Evolutionary conservation across 2,888 invertebrate species (phyloP), one percentile per base, ranked within the genome.

Genomic region (Pristionchus japonicus): DNA sequence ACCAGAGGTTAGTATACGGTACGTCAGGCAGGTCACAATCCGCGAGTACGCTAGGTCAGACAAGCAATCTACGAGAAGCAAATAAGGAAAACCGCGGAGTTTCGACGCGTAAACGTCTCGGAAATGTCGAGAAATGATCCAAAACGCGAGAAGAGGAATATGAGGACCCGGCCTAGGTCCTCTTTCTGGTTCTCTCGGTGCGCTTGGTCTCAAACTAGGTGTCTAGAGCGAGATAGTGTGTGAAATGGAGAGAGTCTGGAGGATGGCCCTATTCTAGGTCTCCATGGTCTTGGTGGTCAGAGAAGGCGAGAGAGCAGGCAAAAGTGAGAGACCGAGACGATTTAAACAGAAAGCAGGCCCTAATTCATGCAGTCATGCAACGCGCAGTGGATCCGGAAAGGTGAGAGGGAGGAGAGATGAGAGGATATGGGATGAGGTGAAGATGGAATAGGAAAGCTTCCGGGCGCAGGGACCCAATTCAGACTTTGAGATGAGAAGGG

Each of bases 381-480:
- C 4, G 37, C 6, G 70, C 13, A 37, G 40, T 20, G 31, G 82
- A n/a, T 13, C 20, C 11, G 85, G 64, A 52, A 84, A 40, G 85
- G 85, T 64, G 49, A 64, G 85, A 20, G 85, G 40, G 85, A 64
- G 15, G 43, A 40, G 82, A 61, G 85, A 84, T 47, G 85, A 40
- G 31, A 15, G 27, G 11, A 31, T 6, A n/a, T 15, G 83, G 11
- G 82, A 17, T 11, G 31, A 67, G 31, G 34, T n/a, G n/a, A n/a
- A n/a, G 43, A 15, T 15, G 70, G 74, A 77, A 77, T n/a, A 13
- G 43, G n/a, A n/a, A n/a, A n/a, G 43, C 77, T 77, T 77, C 77
- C 77, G 77, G 77, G 34, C 7, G n/a, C n/a, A n/a, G n/a, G n/a
- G n/a, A n/a, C n/a, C n/a, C n/a, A n/a, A n/a, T n/a, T n/a, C n/a